Percentiles rank a stretch among this genome's conserved stretches.
These are phyloP conservation scores for Actinostola sp. DNA, from an alignment of 92 coral and sea anemone species.

Conservation along the genomic window DNA sequence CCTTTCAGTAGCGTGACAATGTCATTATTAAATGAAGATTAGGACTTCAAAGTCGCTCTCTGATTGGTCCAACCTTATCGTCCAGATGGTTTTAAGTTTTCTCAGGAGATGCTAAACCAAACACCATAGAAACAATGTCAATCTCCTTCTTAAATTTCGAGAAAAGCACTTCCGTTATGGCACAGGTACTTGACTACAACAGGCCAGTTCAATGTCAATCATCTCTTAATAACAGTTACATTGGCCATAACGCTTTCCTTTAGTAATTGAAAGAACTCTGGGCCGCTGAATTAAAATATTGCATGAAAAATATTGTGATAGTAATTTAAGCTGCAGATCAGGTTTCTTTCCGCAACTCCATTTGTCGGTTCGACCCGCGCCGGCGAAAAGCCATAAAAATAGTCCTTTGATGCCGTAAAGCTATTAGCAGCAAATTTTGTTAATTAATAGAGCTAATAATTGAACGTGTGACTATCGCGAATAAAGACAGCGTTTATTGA, in stretches of 20 bases:
- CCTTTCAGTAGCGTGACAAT: conserved; percentile 94
- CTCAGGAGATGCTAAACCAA: conserved; percentile 89
- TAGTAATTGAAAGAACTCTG: conserved; percentile 56
- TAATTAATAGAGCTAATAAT: conserved; percentile 85
- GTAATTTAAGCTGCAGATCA: conserved; percentile 74
- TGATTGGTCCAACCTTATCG: conserved; percentile 78
- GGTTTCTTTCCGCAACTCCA: conserved; percentile 73
- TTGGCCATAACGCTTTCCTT: conserved; percentile 45
- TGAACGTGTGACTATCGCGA: conserved; percentile 73
- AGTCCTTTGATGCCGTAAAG: conserved; percentile 63
- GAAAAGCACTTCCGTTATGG: conserved; percentile 83
- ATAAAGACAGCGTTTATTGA: conserved; percentile 73
- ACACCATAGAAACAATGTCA: conserved; percentile 94
- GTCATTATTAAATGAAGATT: conserved; percentile 99
- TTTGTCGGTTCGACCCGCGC: conserved; percentile 37
- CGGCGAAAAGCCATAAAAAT: conserved; percentile 50
- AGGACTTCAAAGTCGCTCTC: conserved; percentile 72
- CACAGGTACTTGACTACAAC: conserved; percentile 75
- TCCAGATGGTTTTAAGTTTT: conserved; percentile 96
- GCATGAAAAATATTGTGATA: conserved; percentile 83
- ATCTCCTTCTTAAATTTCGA: conserved; percentile 82
- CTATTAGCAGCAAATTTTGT: conserved; percentile 82
- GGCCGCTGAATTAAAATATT: conserved; percentile 67
- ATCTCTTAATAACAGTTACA: conserved; percentile 55
- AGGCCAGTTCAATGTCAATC: conserved; percentile 54